These are phyloP conservation scores for Aelia acuminata DNA, from an alignment of 2,888 invertebrate species.

Conservation along the genomic window DNA sequence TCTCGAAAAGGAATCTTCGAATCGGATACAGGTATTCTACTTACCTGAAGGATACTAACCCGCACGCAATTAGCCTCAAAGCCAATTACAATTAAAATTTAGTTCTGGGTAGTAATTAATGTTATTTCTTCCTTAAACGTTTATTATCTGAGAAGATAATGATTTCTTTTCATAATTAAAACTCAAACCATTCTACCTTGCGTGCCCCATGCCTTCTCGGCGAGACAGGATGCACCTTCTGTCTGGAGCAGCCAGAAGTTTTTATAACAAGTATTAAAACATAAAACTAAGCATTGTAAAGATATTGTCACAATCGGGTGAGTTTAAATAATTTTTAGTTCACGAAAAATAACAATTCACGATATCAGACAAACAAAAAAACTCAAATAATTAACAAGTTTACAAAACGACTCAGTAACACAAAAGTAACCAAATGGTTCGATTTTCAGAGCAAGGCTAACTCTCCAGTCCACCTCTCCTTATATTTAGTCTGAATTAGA, in stretches of 20 bases:
- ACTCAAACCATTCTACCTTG: neutral
- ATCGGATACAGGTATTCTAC: neutral
- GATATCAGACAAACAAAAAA: too few species aligned
- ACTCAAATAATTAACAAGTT: too few species aligned
- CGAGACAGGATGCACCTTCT: constrained; percentile 8
- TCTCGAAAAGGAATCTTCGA: neutral
- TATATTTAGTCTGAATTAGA: too few species aligned
- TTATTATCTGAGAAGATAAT: constrained; percentile 28
- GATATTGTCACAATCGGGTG: too few species aligned
- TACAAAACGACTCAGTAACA: too few species aligned
- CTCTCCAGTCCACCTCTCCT: too few species aligned
- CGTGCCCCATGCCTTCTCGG: neutral
- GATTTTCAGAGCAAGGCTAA: too few species aligned
- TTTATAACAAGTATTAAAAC: neutral
- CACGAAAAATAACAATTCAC: too few species aligned
- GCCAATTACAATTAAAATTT: constrained; percentile 39
- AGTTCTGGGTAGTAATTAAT: constrained; percentile 41
- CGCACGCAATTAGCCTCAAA: constrained; percentile 28
- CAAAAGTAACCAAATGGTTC: too few species aligned
- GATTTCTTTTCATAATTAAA: constrained; percentile 46
- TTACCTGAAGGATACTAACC: neutral
- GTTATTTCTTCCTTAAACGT: constrained; percentile 46
- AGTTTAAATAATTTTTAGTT: too few species aligned
- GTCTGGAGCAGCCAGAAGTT: neutral
- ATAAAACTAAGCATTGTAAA: too few species aligned